Base-by-base conservation (phyloP, 2,888 invertebrate species). In the Tetragonula carbonaria region DNA sequence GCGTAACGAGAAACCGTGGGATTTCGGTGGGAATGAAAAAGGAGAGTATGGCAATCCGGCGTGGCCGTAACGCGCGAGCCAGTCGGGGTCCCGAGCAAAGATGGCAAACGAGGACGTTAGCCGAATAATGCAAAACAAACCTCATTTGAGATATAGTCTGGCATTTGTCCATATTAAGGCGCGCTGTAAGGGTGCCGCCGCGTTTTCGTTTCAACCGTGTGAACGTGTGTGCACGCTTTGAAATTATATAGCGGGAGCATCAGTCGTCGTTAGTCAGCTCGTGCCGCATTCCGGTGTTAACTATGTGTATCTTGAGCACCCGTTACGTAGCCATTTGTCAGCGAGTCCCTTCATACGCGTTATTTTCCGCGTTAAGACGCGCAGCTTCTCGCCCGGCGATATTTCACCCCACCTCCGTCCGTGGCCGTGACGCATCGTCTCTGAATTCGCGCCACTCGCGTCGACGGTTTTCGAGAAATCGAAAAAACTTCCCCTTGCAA, bases 81-180 rank as follows among this genome's bases (percentile, higher is more conserved):
- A 55, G 79, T 70, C 74, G 79, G 67, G 45, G 45, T 8, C 8
- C 80, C 59, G 86, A 86, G 90, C 88, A 91, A 91, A 91, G 87
- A 90, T 90, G 88, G 92, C 90, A 93, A 92, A 92, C 91, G 91
- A 92, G 91, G 87, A 91, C 88, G 91, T 93, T 93, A 91, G 90
- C 90, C 92, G 92, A 94, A 94, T 93, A 94, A 94, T 93, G 93
- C 92, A 93, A 93, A 92, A 93, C 92, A 93, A 93, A 93, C 92
- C 90, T 91, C 84, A 75, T 89, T 90, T 91, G 93, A 93, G 91
- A 93, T 93, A 93, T 94, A 91, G 88, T 91, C 91, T 86, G 87
- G 90, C 93, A 94, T 94, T 94, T 94, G 93, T 94, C 91, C 92
- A 92, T 92, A 93, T 94, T 94, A 94, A 92, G 91, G 88, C 80